These are phyloP conservation scores for Thymelicus sylvestris DNA, from an alignment of 2,888 invertebrate species.

Conservation along the genomic window DNA sequence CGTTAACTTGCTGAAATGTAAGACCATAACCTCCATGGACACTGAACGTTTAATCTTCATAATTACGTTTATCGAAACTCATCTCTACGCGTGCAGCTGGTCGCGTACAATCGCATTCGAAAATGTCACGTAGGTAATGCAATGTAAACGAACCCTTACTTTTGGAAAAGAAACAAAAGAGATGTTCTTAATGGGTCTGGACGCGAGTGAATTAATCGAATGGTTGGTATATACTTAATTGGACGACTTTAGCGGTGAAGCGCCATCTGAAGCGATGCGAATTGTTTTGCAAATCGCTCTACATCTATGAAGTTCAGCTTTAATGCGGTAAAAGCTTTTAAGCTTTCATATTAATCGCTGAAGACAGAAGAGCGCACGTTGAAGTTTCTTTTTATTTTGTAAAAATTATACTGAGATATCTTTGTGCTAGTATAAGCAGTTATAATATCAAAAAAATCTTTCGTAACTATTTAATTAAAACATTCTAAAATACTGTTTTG, in stretches of 20 bases:
- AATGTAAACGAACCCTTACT: slow-evolving; percentile 42
- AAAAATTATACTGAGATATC: neutral
- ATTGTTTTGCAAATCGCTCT: slow-evolving; percentile 27
- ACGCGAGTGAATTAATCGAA: slow-evolving; percentile 72
- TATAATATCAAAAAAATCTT: too few relatives aligned
- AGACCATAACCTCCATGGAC: too few relatives aligned
- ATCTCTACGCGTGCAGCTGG: too few relatives aligned
- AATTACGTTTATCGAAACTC: too few relatives aligned
- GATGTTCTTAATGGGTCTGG: slow-evolving; percentile 64
- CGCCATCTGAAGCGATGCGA: slow-evolving; percentile 28
- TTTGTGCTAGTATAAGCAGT: too few relatives aligned
- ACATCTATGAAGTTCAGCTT: slow-evolving; percentile 20
- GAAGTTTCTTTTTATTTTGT: neutral
- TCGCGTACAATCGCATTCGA: too few relatives aligned
- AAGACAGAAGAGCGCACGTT: neutral
- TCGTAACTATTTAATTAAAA: too few relatives aligned
- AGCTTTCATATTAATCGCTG: slow-evolving; percentile 1
- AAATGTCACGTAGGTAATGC: neutral
- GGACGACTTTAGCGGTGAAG: slow-evolving; percentile 52
- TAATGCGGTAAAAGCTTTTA: slow-evolving; percentile 18
- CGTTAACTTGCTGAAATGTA: too few relatives aligned
- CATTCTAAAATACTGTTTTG: too few relatives aligned
- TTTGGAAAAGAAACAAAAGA: slow-evolving; percentile 64
- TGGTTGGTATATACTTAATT: slow-evolving; percentile 68
- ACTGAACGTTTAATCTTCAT: too few relatives aligned